Base-by-base conservation (phyloP, 2,888 invertebrate genomes). In the Epirrita christyi region DNA sequence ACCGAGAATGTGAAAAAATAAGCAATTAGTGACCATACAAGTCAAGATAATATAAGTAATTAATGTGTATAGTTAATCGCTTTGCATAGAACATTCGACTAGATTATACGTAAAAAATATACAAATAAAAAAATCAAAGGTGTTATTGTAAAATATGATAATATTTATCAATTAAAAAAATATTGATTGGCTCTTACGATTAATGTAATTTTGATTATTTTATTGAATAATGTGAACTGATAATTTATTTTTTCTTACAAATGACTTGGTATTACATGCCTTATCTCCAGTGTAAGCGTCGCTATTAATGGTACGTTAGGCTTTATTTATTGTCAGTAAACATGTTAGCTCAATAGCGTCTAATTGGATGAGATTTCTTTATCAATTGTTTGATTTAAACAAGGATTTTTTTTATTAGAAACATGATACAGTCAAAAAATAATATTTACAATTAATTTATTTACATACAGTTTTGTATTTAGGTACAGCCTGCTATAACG, bases 1-100 rank as follows among this genome's bases (percentile, higher is more conserved):
- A 83, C 80, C 61, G 76, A 78, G 83, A 86, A 88, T 83, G 79
- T 85, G 79, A 86, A 89, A 83, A 47, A 88, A 85, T 80, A 87
- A 83, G 81, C 83, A 89, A 91, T 90, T 91, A 89, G 80, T 80
- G 78, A 74, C 77, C 78, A 80, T 85, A 87, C 81, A 83, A 83
- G 81, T 68, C 72, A 74, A 76, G 78, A 82, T 79, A 78, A 81
- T 83, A 85, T 83, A 84, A 79, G 80, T 78, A 78, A 78, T 75
- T 79, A 85, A 85, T 83, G 81, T 83, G 74, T 77, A 71, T 73
- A 71, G 72, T 71, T 81, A 80, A 83, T 81, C 71, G 70, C 68
- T 51, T 52, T 55, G 49, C 42, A 15, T 21, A 15, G 66, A 59
- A 72, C 71, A 71, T 65, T 68, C 63, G 71, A 75, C 73, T 69